phyloP scores from a whole-genome alignment of 2,888 invertebrate genomes.

The Hedya salicella region DNA sequence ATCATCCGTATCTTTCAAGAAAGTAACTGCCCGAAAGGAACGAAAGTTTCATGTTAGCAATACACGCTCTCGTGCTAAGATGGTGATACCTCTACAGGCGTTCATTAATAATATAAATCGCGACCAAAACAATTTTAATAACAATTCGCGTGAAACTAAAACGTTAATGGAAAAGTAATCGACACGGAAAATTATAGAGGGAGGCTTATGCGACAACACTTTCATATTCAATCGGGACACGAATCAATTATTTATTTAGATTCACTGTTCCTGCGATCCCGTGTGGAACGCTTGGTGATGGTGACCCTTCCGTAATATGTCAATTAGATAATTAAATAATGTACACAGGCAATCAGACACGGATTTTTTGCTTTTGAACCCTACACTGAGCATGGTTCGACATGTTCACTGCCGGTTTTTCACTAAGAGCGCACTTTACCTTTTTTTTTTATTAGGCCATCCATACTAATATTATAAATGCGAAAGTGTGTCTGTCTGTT shows the following conservation, averaged over 20 bases:
- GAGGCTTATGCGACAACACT: conserved; percentile 15
- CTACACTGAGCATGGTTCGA: too few species aligned
- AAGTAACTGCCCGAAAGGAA: not conserved
- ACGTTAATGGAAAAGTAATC: conserved; percentile 21
- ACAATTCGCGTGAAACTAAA: conserved; percentile 21
- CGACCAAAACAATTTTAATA: not conserved
- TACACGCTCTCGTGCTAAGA: not conserved
- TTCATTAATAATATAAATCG: not conserved
- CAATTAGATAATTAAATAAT: too few species aligned
- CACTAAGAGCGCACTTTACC: too few species aligned
- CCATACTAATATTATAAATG: too few species aligned
- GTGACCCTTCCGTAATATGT: too few species aligned
- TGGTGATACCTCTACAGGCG: not conserved
- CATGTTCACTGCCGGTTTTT: too few species aligned
- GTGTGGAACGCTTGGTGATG: conserved; percentile 48
- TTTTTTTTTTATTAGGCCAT: too few species aligned
- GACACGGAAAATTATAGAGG: conserved; percentile 23
- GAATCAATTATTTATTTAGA: conserved; percentile 60
- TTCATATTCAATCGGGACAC: conserved; percentile 44
- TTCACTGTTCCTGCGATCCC: too few species aligned
- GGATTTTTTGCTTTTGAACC: too few species aligned
- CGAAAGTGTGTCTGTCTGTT: too few species aligned
- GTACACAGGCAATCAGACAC: too few species aligned
- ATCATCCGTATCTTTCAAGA: too few species aligned
- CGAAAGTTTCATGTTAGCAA: not conserved